Base-by-base conservation (phyloP, 2,797 vertebrate species). In the Amphiprion clarkii region DNA sequence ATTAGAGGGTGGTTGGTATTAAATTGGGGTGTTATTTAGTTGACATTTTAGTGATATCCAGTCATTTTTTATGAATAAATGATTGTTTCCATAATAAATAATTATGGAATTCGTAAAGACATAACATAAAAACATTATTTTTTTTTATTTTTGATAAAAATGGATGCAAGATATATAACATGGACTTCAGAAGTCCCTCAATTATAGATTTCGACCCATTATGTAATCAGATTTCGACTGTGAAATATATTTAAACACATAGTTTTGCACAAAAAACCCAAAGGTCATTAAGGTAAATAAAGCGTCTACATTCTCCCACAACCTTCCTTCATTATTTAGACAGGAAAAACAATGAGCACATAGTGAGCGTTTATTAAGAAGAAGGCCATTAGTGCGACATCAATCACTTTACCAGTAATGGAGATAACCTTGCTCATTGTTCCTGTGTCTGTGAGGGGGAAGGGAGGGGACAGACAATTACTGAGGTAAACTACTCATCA, bases 251-350 rank as follows among this genome's bases (percentile, higher is more conserved):
- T 23, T 14, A 42, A 44, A 66, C 5, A 14, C n/a, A 23, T 36
- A 36, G 25, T 58, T 0, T 44, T 6, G 66, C 5, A 16, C 7
- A 54, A 6, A 61, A 39, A 44, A 63, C 19, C 52, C 60, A n/a
- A 4, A 21, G 4, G 19, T 52, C 51, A 60, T 5, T 59, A 29
- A 46, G 4, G 12, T 61, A 36, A 71, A 63, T 19, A 63, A 51
- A 58, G 42, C 14, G 11, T 36, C 27, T n/a, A n/a, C 10, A 76
- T 86, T 88, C 62, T 61, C 46, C 76, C 27, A 76, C 8, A 27
- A 49, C 55, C 48, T 11, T 58, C 42, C 27, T 92, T 71, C 79
- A 92, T 92, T 91, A 92, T 92, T 91, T 73, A 94, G 55, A 85
- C 72, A 70, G 76, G 84, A 87, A 88, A 82, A 73, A 60, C 56